phyloP scores from a whole-genome alignment of 2,888 invertebrate genomes.

The Ectobius pallidus region DNA sequence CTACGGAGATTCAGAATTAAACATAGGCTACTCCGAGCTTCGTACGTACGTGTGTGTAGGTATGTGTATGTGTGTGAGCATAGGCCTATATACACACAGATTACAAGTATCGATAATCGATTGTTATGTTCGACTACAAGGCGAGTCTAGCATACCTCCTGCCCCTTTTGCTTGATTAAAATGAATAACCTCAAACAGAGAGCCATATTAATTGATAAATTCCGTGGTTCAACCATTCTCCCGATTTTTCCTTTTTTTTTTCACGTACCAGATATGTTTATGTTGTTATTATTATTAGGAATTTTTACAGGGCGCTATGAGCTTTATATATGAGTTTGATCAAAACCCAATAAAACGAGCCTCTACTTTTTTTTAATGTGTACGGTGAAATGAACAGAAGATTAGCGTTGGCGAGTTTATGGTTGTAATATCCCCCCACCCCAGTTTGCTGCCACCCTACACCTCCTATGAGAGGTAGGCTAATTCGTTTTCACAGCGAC shows the following conservation, averaged over 20 bases:
- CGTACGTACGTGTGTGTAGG: background rate
- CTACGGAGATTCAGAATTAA: too few species aligned
- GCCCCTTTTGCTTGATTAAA: slow-evolving; percentile 27
- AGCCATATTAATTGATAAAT: slow-evolving; percentile 30
- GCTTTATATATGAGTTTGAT: background rate
- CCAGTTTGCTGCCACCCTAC: background rate
- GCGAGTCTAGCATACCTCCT: slow-evolving; percentile 23
- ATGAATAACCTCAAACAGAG: slow-evolving; percentile 30
- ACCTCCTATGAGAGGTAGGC: too few species aligned
- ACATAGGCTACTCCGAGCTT: too few species aligned
- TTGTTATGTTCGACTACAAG: slow-evolving; percentile 24
- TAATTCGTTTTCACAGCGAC: too few species aligned
- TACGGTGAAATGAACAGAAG: slow-evolving; percentile 12
- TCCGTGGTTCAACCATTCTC: slow-evolving; percentile 23
- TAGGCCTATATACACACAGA: too few species aligned
- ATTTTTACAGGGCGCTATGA: background rate
- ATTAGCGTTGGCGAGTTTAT: background rate
- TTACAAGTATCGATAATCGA: slow-evolving; percentile 27
- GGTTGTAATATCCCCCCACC: background rate
- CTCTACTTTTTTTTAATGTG: background rate
- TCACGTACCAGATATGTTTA: slow-evolving; percentile 21
- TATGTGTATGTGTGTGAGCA: background rate
- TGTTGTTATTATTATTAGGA: slow-evolving; percentile 22
- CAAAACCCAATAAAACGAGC: slow-evolving; percentile 7
- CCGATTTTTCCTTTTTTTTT: background rate